phyloP scores from a whole-genome alignment of 1,140 invertebrate genomes.

The Bombus ignitus region DNA sequence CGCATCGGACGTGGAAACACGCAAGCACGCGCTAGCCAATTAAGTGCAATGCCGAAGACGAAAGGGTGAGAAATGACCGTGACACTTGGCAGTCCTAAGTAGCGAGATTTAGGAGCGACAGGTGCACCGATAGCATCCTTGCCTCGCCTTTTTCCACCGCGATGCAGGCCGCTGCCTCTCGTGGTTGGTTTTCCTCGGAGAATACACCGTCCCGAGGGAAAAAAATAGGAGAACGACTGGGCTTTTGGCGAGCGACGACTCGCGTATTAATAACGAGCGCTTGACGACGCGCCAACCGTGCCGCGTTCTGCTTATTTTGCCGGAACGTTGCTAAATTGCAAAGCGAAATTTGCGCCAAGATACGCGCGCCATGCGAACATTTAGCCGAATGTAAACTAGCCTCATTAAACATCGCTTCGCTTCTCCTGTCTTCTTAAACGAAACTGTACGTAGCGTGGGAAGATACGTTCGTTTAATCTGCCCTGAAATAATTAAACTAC shows the following conservation, averaged over 20 bases:
- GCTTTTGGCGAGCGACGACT: conserved; percentile 70
- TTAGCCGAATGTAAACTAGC: conserved; percentile 3
- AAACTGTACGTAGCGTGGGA: background rate
- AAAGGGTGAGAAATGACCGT: conserved; percentile 70
- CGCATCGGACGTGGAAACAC: conserved; percentile 72
- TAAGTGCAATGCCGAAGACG: conserved; percentile 74
- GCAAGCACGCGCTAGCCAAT: conserved; percentile 77
- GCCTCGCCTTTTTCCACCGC: conserved; percentile 2
- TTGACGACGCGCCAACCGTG: conserved; percentile 69
- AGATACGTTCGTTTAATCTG: background rate
- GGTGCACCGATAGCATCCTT: conserved; percentile 69
- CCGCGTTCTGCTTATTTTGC: conserved; percentile 2
- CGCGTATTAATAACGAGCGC: conserved; percentile 76
- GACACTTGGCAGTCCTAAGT: conserved; percentile 77
- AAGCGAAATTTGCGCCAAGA: background rate
- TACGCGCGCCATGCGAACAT: background rate
- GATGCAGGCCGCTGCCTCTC: background rate
- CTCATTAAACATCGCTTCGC: background rate
- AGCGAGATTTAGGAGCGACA: conserved; percentile 81
- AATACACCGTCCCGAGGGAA: conserved; percentile 11
- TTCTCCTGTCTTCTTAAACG: background rate
- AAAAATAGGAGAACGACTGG: conserved; percentile 70
- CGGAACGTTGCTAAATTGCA: background rate
- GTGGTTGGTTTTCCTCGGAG: conserved; percentile 34
- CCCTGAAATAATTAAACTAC: background rate